These are phyloP conservation scores for Musca domestica DNA, from an alignment of 1,140 invertebrate species.

Conservation along the genomic window DNA sequence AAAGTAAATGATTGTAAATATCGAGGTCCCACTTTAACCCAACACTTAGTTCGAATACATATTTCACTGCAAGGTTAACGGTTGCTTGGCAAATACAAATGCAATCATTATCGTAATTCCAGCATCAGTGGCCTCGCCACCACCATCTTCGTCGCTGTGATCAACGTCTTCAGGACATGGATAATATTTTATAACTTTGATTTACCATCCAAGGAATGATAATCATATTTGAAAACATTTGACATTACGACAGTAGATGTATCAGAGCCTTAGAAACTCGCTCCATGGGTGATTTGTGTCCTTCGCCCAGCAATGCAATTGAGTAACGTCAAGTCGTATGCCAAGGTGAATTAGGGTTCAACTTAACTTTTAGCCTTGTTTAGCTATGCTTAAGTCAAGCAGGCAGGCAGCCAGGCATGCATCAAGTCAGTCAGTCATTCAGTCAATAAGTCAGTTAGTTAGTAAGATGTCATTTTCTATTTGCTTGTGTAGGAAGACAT, in stretches of 20 bases:
- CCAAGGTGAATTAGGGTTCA: no score
- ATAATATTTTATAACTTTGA: conserved; percentile 11
- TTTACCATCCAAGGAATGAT: not conserved
- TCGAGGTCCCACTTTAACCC: not conserved
- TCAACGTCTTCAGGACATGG: not conserved
- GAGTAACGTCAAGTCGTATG: no score
- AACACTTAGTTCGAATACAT: not conserved
- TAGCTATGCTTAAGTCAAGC: not conserved
- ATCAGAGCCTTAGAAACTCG: no score
- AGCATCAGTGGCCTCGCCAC: not conserved
- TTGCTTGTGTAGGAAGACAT: no score
- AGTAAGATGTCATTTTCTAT: no score
- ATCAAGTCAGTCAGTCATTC: not conserved
- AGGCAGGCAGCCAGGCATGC: not conserved
- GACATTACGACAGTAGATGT: no score
- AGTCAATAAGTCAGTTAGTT: no score
- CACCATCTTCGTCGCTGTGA: not conserved
- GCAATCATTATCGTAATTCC: conserved; percentile 10
- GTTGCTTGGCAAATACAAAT: not conserved
- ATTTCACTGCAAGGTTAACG: no score
- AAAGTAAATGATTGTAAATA: no score
- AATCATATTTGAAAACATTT: no score
- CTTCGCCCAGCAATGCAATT: no score
- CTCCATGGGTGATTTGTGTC: no score
- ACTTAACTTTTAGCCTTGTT: not conserved